Percentiles rank a stretch among this genome's conserved stretches.
These are phyloP conservation scores for Promerops cafer DNA, from an alignment of 2,113 vertebrate genomes.

Conservation along the genomic window DNA sequence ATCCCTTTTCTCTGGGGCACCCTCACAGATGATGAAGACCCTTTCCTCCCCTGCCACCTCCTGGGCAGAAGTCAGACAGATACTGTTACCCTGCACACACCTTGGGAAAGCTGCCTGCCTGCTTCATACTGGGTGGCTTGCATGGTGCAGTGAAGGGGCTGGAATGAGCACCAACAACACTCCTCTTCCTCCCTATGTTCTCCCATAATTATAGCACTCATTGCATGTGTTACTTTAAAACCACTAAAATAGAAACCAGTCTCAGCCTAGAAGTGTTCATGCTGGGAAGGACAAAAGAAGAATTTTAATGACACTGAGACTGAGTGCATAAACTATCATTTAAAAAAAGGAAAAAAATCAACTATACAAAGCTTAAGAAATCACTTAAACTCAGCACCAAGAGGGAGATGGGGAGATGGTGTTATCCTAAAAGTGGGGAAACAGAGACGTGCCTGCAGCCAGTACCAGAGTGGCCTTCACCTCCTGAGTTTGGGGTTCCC, in stretches of 20 bases:
- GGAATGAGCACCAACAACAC: neutral
- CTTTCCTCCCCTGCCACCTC: neutral
- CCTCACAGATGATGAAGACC: neutral
- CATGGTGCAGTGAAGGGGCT: neutral
- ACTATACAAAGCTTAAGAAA: neutral
- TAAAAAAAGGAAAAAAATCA: neutral
- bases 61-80: neutral
- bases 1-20: neutral
- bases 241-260: neutral
- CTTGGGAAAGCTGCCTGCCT: neutral
- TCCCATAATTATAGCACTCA: neutral
- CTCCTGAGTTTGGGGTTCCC: neutral
- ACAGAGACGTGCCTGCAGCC: neutral
- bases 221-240: neutral
- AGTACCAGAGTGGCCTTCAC: neutral
- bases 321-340: neutral
- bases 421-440: neutral
- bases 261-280: neutral
- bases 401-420: neutral
- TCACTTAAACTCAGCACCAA: neutral
- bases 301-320: neutral
- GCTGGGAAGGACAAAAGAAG: neutral
- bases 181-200: neutral
- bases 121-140: neutral
- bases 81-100: fast-evolving